These are phyloP conservation scores for Tragelaphus strepsiceros DNA, from an alignment of 2,113 vertebrate species.

Conservation along the genomic window DNA sequence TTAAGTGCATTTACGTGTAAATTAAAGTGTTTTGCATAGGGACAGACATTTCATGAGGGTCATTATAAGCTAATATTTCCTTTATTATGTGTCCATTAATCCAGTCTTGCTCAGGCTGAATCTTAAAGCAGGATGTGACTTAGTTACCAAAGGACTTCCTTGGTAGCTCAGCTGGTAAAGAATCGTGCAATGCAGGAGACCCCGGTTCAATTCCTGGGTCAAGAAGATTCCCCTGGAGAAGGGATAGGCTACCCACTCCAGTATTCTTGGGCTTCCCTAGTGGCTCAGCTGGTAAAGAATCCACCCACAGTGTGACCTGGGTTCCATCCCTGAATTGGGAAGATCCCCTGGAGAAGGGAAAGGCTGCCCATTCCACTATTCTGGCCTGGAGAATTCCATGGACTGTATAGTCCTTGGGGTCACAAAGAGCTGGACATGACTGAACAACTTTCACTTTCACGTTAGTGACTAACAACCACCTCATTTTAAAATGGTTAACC, in stretches of 20 bases:
- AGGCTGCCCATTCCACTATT: not conserved
- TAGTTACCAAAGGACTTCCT: not conserved
- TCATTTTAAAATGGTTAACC: not conserved
- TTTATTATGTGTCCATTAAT: not conserved
- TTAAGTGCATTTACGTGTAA: not conserved
- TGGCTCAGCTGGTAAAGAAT: not conserved
- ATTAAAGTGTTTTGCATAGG: not conserved
- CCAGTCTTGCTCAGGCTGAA: not conserved
- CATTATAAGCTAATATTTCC: not conserved
- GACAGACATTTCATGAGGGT: not conserved
- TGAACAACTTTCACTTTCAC: not conserved
- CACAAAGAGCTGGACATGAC: not conserved
- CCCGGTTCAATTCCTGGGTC: not conserved
- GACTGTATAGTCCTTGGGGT: not conserved
- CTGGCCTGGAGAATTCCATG: not conserved
- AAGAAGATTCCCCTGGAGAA: not conserved
- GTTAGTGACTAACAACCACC: not conserved
- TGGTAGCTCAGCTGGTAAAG: not conserved
- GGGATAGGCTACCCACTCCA: not conserved
- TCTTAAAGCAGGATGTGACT: not conserved
- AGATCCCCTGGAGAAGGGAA: not conserved
- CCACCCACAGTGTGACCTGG: rapidly evolving
- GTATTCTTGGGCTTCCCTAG: not conserved
- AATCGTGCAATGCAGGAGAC: not conserved
- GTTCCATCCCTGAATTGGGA: not conserved